These are phyloP conservation scores for Nemotelus pantherinus DNA, from an alignment of 2,888 invertebrate genomes.

Conservation along the genomic window DNA sequence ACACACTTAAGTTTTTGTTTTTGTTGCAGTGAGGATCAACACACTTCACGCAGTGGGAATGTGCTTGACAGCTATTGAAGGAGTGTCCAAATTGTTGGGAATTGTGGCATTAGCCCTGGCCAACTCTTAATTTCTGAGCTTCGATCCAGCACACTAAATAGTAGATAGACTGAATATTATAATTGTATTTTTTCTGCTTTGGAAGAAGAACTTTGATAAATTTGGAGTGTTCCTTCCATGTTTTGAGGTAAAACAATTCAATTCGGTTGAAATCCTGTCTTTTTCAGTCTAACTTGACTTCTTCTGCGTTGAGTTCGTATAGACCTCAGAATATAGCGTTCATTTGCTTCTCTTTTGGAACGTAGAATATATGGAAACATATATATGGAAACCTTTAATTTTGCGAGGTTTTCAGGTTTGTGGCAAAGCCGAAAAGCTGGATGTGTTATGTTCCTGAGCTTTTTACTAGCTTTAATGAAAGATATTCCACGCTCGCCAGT, in stretches of 20 bases:
- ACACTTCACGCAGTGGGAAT: not conserved
- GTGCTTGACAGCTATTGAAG: not conserved
- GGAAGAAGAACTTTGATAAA: not conserved
- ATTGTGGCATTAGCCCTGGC: not conserved
- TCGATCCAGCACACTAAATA: not conserved
- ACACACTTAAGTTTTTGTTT: conserved; percentile 1
- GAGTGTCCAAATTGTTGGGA: conserved; percentile 27
- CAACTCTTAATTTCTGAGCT: not conserved
- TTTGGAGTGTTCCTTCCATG: not conserved
- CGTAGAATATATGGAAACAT: too few species aligned
- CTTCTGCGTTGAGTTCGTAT: too few species aligned
- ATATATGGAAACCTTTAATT: too few species aligned
- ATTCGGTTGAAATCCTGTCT: too few species aligned
- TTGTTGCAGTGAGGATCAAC: not conserved
- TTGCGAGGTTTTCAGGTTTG: too few species aligned
- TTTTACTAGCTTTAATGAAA: too few species aligned
- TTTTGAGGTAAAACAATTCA: not conserved
- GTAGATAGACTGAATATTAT: not conserved
- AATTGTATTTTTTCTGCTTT: not conserved
- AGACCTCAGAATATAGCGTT: too few species aligned
- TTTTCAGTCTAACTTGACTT: too few species aligned
- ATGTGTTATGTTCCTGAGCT: too few species aligned
- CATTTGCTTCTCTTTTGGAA: too few species aligned
- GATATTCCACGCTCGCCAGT: too few species aligned
- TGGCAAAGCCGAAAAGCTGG: too few species aligned